These are phyloP conservation scores for Condylura cristata DNA, from an alignment of 2,113 vertebrate species.

Conservation along the genomic window DNA sequence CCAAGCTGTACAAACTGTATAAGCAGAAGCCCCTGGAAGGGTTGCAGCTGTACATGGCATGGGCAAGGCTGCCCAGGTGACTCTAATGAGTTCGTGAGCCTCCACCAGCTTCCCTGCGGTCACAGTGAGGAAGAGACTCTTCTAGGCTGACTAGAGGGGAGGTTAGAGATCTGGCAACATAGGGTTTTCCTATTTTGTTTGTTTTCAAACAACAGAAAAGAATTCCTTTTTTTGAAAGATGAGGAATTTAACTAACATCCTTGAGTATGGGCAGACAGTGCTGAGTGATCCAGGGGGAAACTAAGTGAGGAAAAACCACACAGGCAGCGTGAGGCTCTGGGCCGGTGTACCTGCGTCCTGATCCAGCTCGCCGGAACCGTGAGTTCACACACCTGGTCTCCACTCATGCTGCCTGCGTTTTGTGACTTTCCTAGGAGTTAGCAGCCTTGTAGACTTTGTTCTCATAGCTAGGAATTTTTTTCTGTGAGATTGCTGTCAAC, in stretches of 20 bases:
- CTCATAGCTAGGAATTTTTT: background rate
- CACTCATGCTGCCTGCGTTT: background rate
- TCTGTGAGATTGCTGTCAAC: background rate
- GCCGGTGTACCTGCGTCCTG: background rate
- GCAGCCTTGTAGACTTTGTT: background rate
- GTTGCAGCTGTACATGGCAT: background rate
- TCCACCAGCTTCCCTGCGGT: background rate
- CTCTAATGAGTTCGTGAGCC: background rate
- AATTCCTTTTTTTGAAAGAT: background rate
- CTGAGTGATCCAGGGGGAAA: background rate
- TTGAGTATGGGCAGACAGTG: background rate
- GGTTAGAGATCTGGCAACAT: background rate
- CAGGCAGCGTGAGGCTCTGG: background rate
- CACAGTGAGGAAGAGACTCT: background rate
- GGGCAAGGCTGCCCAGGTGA: background rate
- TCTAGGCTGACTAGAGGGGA: background rate
- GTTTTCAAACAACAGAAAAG: background rate
- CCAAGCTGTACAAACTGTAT: fast-evolving
- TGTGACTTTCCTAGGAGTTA: background rate
- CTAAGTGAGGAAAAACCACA: background rate
- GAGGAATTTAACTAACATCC: background rate
- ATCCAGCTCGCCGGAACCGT: background rate
- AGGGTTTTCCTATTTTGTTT: background rate
- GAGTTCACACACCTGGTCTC: background rate
- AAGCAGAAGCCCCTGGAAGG: background rate